Base-by-base conservation (phyloP, 2,113 vertebrate species). In the Bombycilla garrulus region DNA sequence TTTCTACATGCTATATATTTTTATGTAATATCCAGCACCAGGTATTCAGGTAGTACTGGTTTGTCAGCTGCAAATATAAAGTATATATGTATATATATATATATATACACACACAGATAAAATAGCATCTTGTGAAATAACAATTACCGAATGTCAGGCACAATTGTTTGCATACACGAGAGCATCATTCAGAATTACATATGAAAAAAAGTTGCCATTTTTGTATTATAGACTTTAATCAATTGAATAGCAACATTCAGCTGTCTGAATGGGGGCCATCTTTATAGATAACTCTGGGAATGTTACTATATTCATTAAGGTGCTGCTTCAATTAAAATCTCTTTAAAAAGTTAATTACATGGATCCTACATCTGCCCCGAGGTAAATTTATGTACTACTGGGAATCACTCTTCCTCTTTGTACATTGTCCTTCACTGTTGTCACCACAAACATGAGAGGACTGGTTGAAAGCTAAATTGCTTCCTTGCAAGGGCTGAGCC, bases 41-140 rank as follows among this genome's bases (percentile, higher is more conserved):
- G 96, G 80, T 96, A 95, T 96, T 95, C 93, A 96, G 94, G 95
- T 97, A 97, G 96, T 95, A 96, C 97, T 98, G 96, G 97, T 92
- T 97, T 97, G 91, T 98, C 97, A 97, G 94, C 97, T 97, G 96
- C 96, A 97, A 96, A 97, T 98, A 98, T 83, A 97, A 97, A 97
- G 96, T 97, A 95, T 96, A 96, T 97, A 97, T 94, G 93, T 83
- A 79, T 69, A 79, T 86, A 80, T 57, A 38, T 38, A 42, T 42
- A 42, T 42, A 72, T 47, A 95, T 81, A 98, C 64, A 97, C 1
- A 93, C 35, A 91, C 67, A 97, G 96, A 97, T 88, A 96, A 96
- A 97, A 97, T 93, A 93, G 29, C 86, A 88, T 98, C 94, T 93
- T 96, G 91, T 95, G 96, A 97, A 97, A 97, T 96, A 97, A 97